Evolutionary conservation across 2,113 vertebrate species (phyloP).

Genomic region (Pithys albifrons): DNA sequence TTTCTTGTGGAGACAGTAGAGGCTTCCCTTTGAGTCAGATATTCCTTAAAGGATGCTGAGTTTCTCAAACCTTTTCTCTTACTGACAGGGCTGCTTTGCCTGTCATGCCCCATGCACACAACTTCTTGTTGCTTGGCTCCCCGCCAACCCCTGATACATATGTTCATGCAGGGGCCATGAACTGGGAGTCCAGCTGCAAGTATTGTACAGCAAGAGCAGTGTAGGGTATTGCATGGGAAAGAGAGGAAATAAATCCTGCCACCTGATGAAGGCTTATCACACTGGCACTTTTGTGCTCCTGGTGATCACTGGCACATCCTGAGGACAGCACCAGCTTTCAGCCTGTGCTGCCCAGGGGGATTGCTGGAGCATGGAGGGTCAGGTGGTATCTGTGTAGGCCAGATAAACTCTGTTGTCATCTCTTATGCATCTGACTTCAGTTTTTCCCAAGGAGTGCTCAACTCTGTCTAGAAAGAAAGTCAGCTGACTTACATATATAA

Average conservation of each 20-base stretch:
- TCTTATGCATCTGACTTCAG: background rate
- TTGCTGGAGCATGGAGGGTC: background rate
- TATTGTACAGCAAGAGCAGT: background rate
- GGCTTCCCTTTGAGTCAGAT: background rate
- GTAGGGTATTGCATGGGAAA: background rate
- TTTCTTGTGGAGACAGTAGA: background rate
- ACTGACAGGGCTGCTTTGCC: background rate
- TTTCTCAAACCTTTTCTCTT: background rate
- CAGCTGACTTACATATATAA: background rate
- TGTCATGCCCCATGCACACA: background rate
- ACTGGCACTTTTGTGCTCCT: background rate
- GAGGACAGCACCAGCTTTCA: background rate
- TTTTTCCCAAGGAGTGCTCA: background rate
- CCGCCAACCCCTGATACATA: rapidly evolving
- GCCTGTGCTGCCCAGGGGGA: background rate
- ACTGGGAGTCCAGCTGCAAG: background rate
- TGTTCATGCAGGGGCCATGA: background rate
- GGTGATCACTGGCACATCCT: rapidly evolving
- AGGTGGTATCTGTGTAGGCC: background rate
- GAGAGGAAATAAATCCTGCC: background rate
- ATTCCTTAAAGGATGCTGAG: background rate
- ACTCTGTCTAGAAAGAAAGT: background rate
- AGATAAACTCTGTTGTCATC: background rate
- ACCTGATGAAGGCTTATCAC: background rate
- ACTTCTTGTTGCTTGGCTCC: background rate